These are phyloP conservation scores for Parauchenoglanis ngamensis DNA, from an alignment of 2,797 vertebrate genomes.

Conservation along the genomic window DNA sequence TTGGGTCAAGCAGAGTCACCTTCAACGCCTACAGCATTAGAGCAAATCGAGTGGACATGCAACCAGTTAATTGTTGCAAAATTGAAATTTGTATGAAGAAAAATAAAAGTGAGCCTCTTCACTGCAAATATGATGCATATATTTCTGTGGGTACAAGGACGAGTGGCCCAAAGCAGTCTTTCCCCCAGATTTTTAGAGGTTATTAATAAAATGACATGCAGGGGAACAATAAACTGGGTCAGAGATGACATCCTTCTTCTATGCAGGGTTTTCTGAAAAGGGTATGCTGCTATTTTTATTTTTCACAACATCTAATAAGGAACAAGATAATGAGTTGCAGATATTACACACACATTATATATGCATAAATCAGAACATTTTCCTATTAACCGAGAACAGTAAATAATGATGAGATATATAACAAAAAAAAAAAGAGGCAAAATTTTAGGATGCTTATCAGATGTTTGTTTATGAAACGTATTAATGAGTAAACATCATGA, in stretches of 20 bases:
- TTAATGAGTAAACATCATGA: background rate
- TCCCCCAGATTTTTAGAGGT: constrained; percentile 53
- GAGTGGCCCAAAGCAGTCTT: constrained; percentile 43
- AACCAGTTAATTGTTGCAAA: background rate
- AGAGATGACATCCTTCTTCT: constrained; percentile 44
- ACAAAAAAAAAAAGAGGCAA: background rate
- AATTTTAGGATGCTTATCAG: background rate
- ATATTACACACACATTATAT: background rate
- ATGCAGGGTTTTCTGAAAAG: constrained; percentile 31
- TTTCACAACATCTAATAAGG: constrained; percentile 14
- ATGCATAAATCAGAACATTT: background rate
- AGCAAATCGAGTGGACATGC: background rate
- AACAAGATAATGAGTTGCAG: background rate
- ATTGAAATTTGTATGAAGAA: background rate
- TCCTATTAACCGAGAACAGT: background rate
- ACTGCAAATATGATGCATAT: background rate
- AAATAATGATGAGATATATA: background rate
- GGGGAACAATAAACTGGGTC: constrained; percentile 56
- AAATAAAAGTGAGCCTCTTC: background rate
- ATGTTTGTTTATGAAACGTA: background rate
- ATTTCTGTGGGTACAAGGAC: constrained; percentile 25
- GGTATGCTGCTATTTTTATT: constrained; percentile 23
- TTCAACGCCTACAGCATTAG: background rate
- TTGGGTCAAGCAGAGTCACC: background rate
- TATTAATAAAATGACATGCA: constrained; percentile 57